phyloP scores from a whole-genome alignment of 30 jellyfish, hydroid and myxozoan genomes.

The Aurelia aurita complex sp. Pacific region DNA sequence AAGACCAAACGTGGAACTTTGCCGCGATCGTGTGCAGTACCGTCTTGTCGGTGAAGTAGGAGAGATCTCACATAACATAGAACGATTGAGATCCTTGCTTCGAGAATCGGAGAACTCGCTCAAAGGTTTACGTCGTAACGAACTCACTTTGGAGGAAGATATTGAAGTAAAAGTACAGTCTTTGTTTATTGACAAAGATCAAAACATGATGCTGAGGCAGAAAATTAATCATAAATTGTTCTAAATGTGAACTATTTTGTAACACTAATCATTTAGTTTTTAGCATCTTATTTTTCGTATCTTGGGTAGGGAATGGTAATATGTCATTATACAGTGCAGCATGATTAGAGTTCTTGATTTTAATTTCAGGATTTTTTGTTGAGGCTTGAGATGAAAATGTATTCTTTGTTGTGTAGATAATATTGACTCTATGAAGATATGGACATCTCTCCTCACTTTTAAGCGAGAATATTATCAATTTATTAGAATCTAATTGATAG shows the following conservation, averaged over 20 bases:
- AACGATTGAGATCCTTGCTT: slow-evolving; percentile 72
- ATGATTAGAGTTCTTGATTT: background rate
- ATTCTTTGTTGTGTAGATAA: too few species aligned
- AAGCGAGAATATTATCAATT: too few species aligned
- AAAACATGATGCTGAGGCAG: slow-evolving; percentile 77
- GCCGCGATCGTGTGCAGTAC: slow-evolving; percentile 93
- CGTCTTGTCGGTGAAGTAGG: slow-evolving; percentile 89
- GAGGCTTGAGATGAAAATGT: too few species aligned
- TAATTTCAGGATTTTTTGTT: background rate
- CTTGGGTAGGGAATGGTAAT: background rate
- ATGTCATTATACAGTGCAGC: background rate
- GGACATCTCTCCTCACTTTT: too few species aligned
- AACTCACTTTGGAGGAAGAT: slow-evolving; percentile 82
- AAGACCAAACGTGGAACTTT: slow-evolving; percentile 91
- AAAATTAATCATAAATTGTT: slow-evolving; percentile 65
- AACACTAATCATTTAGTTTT: background rate
- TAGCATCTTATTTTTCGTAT: background rate
- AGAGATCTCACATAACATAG: slow-evolving; percentile 73
- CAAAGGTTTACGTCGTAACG: slow-evolving; percentile 80
- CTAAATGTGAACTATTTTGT: slow-evolving; percentile 6
- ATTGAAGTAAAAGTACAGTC: slow-evolving; percentile 84
- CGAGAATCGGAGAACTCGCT: slow-evolving; percentile 69
- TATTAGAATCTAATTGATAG: too few species aligned
- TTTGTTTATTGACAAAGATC: slow-evolving; percentile 86
- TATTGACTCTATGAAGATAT: too few species aligned